Conservation (phyloP, 2,797 vertebrate species). For the Lepilemur septentrionalis region DNA sequence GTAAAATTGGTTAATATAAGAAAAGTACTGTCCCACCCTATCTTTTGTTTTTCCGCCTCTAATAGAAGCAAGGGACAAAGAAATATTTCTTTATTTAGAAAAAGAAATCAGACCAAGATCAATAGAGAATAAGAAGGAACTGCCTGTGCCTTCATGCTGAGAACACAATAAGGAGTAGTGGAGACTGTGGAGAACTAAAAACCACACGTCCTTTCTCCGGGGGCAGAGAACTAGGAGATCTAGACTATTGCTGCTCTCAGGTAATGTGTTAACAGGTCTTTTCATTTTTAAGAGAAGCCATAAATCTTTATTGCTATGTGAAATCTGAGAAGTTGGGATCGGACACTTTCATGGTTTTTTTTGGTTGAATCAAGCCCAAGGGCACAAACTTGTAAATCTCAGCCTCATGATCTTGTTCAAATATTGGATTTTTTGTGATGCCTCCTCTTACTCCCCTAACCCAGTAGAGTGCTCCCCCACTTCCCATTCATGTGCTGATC, state of each 20-base stretch:
- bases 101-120: neutral
- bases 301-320: neutral
- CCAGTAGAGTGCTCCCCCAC: neutral
- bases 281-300: neutral
- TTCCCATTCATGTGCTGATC: neutral
- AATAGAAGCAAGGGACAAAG: neutral
- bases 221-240: neutral
- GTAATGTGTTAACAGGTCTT: neutral
- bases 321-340: slow-evolving; percentile 20
- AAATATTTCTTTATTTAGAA: neutral
- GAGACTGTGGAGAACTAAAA: neutral
- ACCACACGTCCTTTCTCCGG: neutral
- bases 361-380: neutral
- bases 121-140: neutral
- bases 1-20: neutral
- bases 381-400: neutral
- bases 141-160: neutral
- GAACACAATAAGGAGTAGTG: neutral
- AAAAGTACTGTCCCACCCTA: neutral
- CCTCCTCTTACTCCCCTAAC: neutral
- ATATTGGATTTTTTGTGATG: neutral
- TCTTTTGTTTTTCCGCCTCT: neutral
- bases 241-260: neutral
- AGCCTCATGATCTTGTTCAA: neutral
- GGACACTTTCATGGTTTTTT: neutral